phyloP scores from a whole-genome alignment of 2,113 vertebrate genomes.

The Daubentonia madagascariensis region DNA sequence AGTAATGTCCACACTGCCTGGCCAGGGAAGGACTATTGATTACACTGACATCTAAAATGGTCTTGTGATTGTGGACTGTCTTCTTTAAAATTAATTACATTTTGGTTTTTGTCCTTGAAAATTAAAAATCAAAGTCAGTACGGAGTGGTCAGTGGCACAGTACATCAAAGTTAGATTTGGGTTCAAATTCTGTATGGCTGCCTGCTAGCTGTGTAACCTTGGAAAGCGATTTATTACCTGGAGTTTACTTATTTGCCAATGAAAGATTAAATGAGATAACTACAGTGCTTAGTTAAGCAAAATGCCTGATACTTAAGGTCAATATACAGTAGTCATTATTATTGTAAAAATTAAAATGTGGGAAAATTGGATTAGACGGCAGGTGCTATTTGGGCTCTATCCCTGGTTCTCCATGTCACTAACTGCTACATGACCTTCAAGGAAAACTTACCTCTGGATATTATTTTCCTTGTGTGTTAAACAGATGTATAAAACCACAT shows the following conservation, averaged over 20 bases:
- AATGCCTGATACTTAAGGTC: neutral
- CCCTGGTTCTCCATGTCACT: neutral
- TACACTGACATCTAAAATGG: neutral
- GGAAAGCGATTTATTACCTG: neutral
- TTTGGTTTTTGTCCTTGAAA: neutral
- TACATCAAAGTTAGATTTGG: neutral
- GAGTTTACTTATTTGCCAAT: slow-evolving; percentile 24
- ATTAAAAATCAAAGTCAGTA: neutral
- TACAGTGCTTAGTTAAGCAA: neutral
- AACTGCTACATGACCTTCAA: neutral
- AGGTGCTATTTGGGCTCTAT: neutral
- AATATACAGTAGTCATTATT: neutral
- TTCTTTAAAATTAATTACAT: neutral
- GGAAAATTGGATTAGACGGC: neutral
- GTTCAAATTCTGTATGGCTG: neutral
- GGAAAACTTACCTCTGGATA: neutral
- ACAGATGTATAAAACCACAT: neutral
- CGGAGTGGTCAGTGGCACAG: neutral
- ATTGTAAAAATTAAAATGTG: neutral
- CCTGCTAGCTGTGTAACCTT: neutral
- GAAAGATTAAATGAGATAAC: neutral
- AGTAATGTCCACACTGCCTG: neutral
- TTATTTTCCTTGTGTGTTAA: neutral
- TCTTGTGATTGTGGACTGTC: neutral
- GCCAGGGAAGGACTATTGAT: neutral